Conservation (phyloP, 2,113 vertebrate genomes). For the Phyllopteryx taeniolatus region DNA sequence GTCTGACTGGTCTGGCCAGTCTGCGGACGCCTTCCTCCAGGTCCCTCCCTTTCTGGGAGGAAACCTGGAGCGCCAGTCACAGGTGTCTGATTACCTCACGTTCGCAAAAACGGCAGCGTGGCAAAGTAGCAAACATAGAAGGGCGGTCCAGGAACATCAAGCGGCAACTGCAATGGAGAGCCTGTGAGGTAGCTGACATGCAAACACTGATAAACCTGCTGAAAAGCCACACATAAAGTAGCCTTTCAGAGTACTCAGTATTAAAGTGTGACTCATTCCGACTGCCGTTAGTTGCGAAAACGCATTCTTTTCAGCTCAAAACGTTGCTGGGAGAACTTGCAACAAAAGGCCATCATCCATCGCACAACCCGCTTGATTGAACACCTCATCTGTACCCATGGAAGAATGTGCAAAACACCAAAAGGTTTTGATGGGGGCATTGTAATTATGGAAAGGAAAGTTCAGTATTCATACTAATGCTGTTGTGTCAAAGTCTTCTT, state of each 20-base stretch:
- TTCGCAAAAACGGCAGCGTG: slow-evolving; percentile 46
- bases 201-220: slow-evolving; percentile 15
- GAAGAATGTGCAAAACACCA: background rate
- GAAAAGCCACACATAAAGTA: slow-evolving; percentile 1
- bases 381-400: background rate
- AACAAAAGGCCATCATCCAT: slow-evolving; percentile 41
- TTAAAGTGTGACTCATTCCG: background rate
- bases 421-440: background rate
- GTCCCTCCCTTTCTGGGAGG: slow-evolving; percentile 65
- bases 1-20: slow-evolving; percentile 73
- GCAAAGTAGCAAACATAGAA: slow-evolving; percentile 30
- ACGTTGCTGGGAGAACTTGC: background rate
- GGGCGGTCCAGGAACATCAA: slow-evolving; percentile 3
- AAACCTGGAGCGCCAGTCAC: slow-evolving; percentile 63
- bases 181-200: slow-evolving; percentile 24
- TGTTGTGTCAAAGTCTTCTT: background rate
- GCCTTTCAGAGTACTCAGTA: background rate
- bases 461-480: background rate
- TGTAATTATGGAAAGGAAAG: background rate
- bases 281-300: background rate
- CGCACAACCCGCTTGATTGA: slow-evolving; percentile 14
- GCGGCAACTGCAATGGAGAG: slow-evolving; percentile 18
- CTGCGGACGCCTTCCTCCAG: slow-evolving; percentile 57
- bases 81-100: slow-evolving; percentile 86
- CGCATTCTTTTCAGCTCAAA: background rate